Evolutionary conservation across 2,888 invertebrate species (phyloP), one percentile per base, ranked within the genome.

Genomic region (Lithodes maja): DNA sequence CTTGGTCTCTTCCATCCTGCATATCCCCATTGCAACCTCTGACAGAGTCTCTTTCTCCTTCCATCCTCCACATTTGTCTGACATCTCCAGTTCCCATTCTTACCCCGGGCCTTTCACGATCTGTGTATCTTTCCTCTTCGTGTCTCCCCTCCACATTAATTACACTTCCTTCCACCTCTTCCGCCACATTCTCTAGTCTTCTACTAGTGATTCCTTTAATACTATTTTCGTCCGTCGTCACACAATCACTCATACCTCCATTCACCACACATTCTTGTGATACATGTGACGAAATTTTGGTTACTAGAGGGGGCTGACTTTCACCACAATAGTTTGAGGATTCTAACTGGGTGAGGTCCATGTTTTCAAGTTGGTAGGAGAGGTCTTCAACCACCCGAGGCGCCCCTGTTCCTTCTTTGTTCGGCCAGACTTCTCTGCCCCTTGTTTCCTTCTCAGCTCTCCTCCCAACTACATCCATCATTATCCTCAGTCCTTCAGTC

Each of bases 361-460:
- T 33, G 33, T 33, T 33, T 33, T 33, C 33, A 33, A 33, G 33
- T 33, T 33, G 33, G 33, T 33, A 33, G 0, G 33, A 33, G 33
- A 33, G 33, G 33, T 33, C 33, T 33, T 33, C 33, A 33, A 33
- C 33, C 33, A 33, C 33, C 33, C 33, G 33, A 33, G 33, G 33
- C 71, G n/a, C 54, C 52, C 33, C 71, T 83, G 52, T n/a, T 53
- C 53, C 71, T 83, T 49, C 17, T 71, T 69, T 15, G 61, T 61
- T 17, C 53, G 3, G 1, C 33, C 69, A n/a, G 3, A 9, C 50
- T 50, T n/a, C 52, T 50, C 83, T 15, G 3, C 69, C 50, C 69
- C 69, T 33, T 33, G 33, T 33, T 33, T 33, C 33, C 33, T 33
- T 33, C 33, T 33, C 33, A 33, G 33, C 33, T 33, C 33, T 33